Evolutionary conservation across 2,888 invertebrate species (phyloP).

Genomic region (Seira sanloemensis): DNA sequence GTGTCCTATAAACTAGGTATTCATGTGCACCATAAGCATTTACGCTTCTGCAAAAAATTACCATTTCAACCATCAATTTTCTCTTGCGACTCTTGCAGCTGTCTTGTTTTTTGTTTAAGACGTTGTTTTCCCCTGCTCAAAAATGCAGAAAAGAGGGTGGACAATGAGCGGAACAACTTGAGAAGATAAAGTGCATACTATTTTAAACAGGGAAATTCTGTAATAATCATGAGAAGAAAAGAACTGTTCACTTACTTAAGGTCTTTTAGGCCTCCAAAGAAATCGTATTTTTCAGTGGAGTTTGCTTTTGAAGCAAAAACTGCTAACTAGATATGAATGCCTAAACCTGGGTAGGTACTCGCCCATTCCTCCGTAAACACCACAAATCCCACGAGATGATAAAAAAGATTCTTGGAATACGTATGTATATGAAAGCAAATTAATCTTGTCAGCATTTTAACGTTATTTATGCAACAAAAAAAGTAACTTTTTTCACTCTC

Average conservation of each 20-base stretch:
- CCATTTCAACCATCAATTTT: constrained; percentile 51
- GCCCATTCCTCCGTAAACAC: constrained; percentile 27
- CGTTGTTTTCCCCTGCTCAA: constrained; percentile 20
- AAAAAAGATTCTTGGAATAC: constrained; percentile 34
- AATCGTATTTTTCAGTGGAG: constrained; percentile 6
- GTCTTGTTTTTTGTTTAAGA: constrained; percentile 28
- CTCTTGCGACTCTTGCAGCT: constrained; percentile 36
- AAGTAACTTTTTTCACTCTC: neutral
- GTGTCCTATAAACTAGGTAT: constrained; percentile 9
- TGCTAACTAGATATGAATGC: no score
- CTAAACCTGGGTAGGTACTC: neutral
- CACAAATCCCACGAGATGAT: constrained; percentile 56
- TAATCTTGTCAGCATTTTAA: constrained; percentile 60
- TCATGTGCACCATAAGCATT: neutral
- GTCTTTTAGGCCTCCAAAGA: no score
- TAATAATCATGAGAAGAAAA: constrained; percentile 1
- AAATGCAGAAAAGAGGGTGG: no score
- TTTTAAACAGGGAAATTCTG: constrained; percentile 22
- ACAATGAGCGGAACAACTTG: no score
- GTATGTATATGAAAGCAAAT: constrained; percentile 57
- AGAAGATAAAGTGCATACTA: constrained; percentile 32
- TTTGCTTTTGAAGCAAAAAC: neutral
- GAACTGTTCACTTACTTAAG: neutral
- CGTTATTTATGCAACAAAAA: constrained; percentile 13
- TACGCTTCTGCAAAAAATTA: constrained; percentile 17